These are phyloP conservation scores for Saxidomus purpurata DNA, from an alignment of 1,140 invertebrate genomes.

Conservation along the genomic window DNA sequence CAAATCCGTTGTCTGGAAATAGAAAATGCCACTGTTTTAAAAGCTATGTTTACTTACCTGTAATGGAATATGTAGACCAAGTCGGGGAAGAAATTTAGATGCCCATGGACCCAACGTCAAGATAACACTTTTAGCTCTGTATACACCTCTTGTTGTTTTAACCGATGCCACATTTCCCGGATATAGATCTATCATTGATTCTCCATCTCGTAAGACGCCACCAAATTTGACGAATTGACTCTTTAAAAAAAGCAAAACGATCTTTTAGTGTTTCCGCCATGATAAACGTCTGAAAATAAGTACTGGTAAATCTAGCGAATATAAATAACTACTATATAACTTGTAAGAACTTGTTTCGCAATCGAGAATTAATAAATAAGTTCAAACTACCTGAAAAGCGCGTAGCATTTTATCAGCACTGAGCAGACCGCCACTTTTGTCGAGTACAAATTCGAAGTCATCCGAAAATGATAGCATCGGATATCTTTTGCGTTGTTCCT, in stretches of 20 bases:
- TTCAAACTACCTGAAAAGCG: conserved; percentile 84
- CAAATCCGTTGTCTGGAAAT: too few species aligned
- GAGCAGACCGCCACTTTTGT: conserved; percentile 78
- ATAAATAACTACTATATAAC: too few species aligned
- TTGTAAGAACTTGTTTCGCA: too few species aligned
- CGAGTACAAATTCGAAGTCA: background rate
- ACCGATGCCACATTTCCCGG: conserved; percentile 78
- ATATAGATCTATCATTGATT: conserved; percentile 72
- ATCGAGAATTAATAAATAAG: too few species aligned
- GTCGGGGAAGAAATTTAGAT: conserved; percentile 70
- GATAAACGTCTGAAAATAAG: too few species aligned
- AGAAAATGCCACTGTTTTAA: too few species aligned
- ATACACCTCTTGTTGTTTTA: conserved; percentile 73
- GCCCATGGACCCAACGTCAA: conserved; percentile 83
- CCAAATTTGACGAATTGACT: conserved; percentile 77
- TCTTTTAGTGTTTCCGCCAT: too few species aligned
- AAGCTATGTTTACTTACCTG: too few species aligned
- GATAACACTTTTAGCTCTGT: conserved; percentile 76
- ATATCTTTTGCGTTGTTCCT: background rate
- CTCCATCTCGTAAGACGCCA: conserved; percentile 77
- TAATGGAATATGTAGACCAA: conserved; percentile 80
- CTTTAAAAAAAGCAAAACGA: background rate
- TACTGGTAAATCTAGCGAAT: too few species aligned
- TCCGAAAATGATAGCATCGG: background rate
- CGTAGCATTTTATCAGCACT: conserved; percentile 80